These are phyloP conservation scores for Synergus umbraculus DNA, from an alignment of 2,888 invertebrate species.

Conservation along the genomic window DNA sequence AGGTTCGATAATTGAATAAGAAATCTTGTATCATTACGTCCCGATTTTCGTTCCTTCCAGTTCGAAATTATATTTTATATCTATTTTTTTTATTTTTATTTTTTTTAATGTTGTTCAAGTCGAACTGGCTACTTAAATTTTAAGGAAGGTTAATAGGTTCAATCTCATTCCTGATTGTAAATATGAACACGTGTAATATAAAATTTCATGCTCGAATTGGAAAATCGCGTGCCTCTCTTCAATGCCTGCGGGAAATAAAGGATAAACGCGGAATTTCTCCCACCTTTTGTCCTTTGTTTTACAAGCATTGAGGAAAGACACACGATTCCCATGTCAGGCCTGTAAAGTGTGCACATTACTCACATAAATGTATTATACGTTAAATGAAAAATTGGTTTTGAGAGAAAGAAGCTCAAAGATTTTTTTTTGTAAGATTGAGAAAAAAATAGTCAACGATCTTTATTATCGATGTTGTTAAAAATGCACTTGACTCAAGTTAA, in stretches of 20 bases:
- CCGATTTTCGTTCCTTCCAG: neutral
- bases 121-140: neutral
- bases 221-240: no score
- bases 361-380: slow-evolving; percentile 36
- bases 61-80: neutral
- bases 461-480: slow-evolving; percentile 10
- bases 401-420: neutral
- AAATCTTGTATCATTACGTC: neutral
- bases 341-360: slow-evolving; percentile 17
- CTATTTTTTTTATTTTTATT: no score
- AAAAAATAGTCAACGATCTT: neutral
- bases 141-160: slow-evolving; percentile 6
- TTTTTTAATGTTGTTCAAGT: neutral
- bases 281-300: no score
- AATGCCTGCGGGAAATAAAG: no score
- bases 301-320: no score
- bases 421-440: slow-evolving; percentile 8
- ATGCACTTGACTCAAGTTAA: neutral
- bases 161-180: slow-evolving; percentile 30
- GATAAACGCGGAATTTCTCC: no score
- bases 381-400: neutral
- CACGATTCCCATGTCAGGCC: no score
- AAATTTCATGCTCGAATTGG: neutral
- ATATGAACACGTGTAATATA: slow-evolving; percentile 30
- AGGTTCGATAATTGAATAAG: neutral